Evolutionary conservation across 2,113 vertebrate species (phyloP).

Genomic region (Microcebus tavaratra): DNA sequence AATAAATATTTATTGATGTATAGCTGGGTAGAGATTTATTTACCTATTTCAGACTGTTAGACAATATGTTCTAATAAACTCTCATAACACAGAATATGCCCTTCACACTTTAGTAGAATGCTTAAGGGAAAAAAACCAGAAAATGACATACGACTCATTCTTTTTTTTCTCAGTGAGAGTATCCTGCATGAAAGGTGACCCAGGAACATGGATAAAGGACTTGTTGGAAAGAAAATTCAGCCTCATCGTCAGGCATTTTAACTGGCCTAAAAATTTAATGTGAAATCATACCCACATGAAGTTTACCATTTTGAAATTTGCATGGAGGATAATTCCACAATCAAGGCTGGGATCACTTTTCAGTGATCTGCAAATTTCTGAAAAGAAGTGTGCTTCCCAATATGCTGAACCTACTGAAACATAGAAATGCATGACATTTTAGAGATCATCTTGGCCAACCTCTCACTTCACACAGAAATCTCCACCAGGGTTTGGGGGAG

Average conservation of each 20-base stretch:
- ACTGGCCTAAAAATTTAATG: neutral
- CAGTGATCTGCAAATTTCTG: neutral
- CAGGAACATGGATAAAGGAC: neutral
- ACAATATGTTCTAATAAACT: neutral
- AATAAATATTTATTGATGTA: neutral
- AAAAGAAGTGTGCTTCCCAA: neutral
- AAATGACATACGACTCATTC: neutral
- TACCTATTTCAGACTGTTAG: neutral
- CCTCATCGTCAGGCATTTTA: neutral
- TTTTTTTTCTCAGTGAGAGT: neutral
- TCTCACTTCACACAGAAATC: neutral
- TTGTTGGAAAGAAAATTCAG: neutral
- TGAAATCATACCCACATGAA: neutral
- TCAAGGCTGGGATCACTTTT: neutral
- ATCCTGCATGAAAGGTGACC: neutral
- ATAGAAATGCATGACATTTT: neutral
- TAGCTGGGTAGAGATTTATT: neutral
- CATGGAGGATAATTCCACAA: neutral
- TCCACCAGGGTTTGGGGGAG: neutral
- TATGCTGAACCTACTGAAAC: neutral
- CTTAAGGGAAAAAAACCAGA: neutral
- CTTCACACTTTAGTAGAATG: neutral
- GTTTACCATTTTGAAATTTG: neutral
- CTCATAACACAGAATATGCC: neutral
- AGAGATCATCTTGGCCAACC: neutral